Base-by-base conservation (phyloP, 92 coral and sea anemone species). In the Meandrina meandrites region DNA sequence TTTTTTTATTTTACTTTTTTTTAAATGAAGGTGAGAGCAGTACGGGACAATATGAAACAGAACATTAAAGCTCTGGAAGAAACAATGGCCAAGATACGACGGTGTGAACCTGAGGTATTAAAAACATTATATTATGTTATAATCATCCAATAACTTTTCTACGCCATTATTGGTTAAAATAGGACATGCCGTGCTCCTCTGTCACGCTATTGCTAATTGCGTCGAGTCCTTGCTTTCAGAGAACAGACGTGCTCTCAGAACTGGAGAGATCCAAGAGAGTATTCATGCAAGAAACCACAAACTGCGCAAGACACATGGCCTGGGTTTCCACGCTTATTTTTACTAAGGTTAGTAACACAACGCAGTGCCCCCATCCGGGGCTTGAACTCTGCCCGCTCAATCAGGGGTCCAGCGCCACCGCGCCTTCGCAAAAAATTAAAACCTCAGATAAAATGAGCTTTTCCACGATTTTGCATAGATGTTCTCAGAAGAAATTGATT, bases 281-380 rank as follows among this genome's bases (percentile, higher is more conserved):
- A 11, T 96, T 96, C 78, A 90, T 83, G 58, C 94, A 95, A 81
- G 99, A 96, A 87, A 93, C 94, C 48, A 94, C 95, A 30, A 92
- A 95, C 88, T 96, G 98, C 80, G 98, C 99, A 34, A 92, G 99
- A n/a, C 99, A 96, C 85, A 96, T 96, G 97, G 96, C 98, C 75
- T 96, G 99, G 99, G 98, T 96, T 36, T 91, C 94, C 56, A 93
- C 93, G 16, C 92, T 96, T 14, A 96, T 96, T 53, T 96, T 96
- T 62, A 96, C 99, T 0, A 89, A 92, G 98, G 98, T 94, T 51
- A 54, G 76, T 71, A 32, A n/a, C n/a, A n/a, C n/a, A n/a, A n/a
- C n/a, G n/a, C n/a, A n/a, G n/a, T n/a, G n/a, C n/a, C n/a, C n/a
- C n/a, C n/a, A n/a, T n/a, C n/a, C n/a, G n/a, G n/a, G n/a, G n/a